Evolutionary conservation across 2,113 vertebrate genomes (phyloP), one percentile per base, ranked within the genome.

Genomic region (Pterocles burchelli): DNA sequence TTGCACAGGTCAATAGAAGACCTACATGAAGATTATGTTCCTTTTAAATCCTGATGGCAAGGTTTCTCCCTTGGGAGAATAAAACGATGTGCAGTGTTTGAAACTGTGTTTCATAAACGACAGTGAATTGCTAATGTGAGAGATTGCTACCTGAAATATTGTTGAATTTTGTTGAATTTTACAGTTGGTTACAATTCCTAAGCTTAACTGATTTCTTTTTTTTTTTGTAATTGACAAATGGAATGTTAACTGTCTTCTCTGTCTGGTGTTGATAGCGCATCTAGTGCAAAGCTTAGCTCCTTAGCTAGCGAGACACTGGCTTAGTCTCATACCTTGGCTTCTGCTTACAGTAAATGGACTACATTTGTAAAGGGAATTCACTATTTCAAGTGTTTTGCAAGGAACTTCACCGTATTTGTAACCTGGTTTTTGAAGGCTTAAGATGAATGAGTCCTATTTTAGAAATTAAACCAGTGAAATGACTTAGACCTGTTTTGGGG

Each of bases 291-390:
- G 88, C 62, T 95, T 82, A n/a, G 80, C 85, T 94, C 72, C 75
- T 82, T 54, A 59, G 87, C 77, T 89, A 67, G 86, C 74, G 87
- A 85, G 80, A 90, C 80, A 48, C 81, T 87, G 88, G 89, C 93
- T 87, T 88, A 90, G 86, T 97, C 95, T 97, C 94, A 74, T 90
- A 95, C 48, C 51, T 91, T 96, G 96, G 97, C 96, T 97, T 98
- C 97, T 97, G 97, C 97, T 97, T 97, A 90, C 97, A 98, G 96
- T 98, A 97, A 98, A 96, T 98, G 97, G 96, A 98, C 96, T 96
- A 95, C 28, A 54, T 94, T 97, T 97, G 96, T 97, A 97, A 97
- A 97, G 96, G 94, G 89, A 97, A 97, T 96, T 97, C 89, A 89
- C 97, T 93, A 90, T 97, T 98, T 97, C 97, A 95, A 97, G 95